phyloP scores from a whole-genome alignment of 1,140 invertebrate species.

The Agrilus planipennis region DNA sequence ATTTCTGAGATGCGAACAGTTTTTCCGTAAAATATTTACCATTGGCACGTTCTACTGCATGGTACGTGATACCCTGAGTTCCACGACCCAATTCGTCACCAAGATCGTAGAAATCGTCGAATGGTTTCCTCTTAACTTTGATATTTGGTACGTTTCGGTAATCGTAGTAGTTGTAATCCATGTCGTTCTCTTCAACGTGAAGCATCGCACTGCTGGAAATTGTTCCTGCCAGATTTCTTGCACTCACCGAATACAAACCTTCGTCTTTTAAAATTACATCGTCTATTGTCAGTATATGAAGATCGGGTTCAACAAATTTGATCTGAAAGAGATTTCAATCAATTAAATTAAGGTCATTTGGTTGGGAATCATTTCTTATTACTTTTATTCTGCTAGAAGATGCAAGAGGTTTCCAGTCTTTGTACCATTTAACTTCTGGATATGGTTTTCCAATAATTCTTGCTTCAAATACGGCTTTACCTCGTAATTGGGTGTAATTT shows the following conservation, averaged over 20 bases:
- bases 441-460: constrained; percentile 80
- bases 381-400: constrained; percentile 71
- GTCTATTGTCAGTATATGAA: constrained; percentile 67
- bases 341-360: too few relatives aligned
- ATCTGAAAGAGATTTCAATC: constrained; percentile 43
- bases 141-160: constrained; percentile 56
- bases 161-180: constrained; percentile 56
- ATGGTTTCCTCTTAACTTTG: constrained; percentile 50
- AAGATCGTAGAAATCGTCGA: constrained; percentile 80
- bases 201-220: constrained; percentile 83
- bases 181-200: constrained; percentile 78
- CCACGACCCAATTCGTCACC: constrained; percentile 90
- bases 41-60: constrained; percentile 69
- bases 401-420: constrained; percentile 86
- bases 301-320: constrained; percentile 71
- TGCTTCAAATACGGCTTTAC: constrained; percentile 67
- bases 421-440: constrained; percentile 95
- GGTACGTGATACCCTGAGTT: constrained; percentile 76
- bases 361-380: too few relatives aligned
- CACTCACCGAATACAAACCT: constrained; percentile 87
- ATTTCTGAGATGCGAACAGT: not conserved
- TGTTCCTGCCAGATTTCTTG: constrained; percentile 83
- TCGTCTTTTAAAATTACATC: constrained; percentile 82
- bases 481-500: constrained; percentile 59
- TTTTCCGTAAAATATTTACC: constrained; percentile 37